phyloP scores from a whole-genome alignment of 2,797 vertebrate species.

The Ataeniobius toweri region DNA sequence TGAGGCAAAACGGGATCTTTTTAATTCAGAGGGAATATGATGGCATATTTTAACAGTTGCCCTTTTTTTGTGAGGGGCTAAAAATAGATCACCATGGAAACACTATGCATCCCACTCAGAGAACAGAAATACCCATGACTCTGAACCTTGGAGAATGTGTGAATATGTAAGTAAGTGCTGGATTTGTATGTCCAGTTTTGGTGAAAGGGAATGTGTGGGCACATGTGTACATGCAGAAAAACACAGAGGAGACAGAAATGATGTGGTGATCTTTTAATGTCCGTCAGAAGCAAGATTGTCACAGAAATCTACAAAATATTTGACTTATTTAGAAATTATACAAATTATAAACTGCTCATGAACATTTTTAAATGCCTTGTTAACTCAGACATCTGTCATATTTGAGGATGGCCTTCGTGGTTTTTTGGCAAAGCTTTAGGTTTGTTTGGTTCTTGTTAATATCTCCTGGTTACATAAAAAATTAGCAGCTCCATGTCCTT shows the following conservation, averaged over 20 bases:
- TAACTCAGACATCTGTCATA: background rate
- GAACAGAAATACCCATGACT: slow-evolving; percentile 68
- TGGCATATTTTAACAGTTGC: slow-evolving; percentile 81
- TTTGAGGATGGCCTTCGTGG: background rate
- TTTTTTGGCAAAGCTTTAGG: background rate
- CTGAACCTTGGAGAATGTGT: slow-evolving; percentile 62
- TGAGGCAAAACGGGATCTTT: slow-evolving; percentile 42
- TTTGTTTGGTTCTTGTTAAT: background rate
- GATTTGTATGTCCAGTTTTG: slow-evolving; percentile 12
- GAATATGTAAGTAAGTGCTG: slow-evolving; percentile 41
- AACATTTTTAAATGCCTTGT: background rate
- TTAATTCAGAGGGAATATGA: slow-evolving; percentile 57
- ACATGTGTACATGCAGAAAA: background rate
- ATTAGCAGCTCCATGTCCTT: background rate
- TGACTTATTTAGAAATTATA: background rate
- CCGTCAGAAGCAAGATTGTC: slow-evolving; percentile 35
- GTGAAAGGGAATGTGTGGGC: slow-evolving; percentile 4
- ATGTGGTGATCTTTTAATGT: slow-evolving; percentile 63
- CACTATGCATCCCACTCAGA: slow-evolving; percentile 79
- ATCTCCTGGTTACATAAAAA: background rate
- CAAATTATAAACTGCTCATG: background rate
- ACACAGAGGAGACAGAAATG: background rate
- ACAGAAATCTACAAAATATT: background rate
- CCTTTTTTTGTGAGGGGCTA: slow-evolving; percentile 69
- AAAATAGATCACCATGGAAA: slow-evolving; percentile 87